Evolutionary conservation across 2,113 vertebrate species (phyloP).

Genomic region (Oriolus oriolus): DNA sequence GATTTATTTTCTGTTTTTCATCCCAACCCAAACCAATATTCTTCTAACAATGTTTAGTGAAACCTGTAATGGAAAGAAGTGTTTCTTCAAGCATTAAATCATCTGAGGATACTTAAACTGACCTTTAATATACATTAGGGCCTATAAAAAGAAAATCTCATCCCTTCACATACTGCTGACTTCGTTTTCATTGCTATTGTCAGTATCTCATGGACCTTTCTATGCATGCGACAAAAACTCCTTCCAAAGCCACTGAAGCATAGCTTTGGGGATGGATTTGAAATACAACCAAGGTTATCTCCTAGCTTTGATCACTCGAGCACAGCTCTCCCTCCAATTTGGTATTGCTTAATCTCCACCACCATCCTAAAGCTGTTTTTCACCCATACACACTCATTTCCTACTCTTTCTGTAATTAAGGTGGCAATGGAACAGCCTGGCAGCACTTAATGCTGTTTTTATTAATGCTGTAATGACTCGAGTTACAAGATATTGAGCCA

Average conservation of each 20-base stretch:
- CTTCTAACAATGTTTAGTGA: background rate
- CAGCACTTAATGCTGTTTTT: slow-evolving; percentile 15
- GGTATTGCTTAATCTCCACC: background rate
- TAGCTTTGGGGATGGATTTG: background rate
- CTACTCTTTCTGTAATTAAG: background rate
- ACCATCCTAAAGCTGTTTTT: slow-evolving; percentile 1
- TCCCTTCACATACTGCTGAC: background rate
- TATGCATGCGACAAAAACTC: background rate
- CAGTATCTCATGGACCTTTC: background rate
- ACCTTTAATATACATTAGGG: background rate
- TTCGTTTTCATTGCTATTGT: background rate
- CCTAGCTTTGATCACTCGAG: background rate
- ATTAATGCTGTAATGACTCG: background rate
- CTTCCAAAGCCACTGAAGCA: background rate
- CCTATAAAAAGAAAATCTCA: background rate
- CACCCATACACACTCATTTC: slow-evolving; percentile 18
- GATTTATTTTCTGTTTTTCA: background rate
- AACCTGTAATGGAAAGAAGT: background rate
- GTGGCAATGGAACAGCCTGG: background rate
- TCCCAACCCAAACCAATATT: background rate
- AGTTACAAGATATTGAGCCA: background rate
- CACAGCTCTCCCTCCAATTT: background rate
- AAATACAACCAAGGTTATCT: background rate
- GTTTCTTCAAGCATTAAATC: background rate
- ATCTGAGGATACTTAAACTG: background rate